Evolutionary conservation across 1,140 invertebrate species (phyloP).

Genomic region (Plutomurus gul): DNA sequence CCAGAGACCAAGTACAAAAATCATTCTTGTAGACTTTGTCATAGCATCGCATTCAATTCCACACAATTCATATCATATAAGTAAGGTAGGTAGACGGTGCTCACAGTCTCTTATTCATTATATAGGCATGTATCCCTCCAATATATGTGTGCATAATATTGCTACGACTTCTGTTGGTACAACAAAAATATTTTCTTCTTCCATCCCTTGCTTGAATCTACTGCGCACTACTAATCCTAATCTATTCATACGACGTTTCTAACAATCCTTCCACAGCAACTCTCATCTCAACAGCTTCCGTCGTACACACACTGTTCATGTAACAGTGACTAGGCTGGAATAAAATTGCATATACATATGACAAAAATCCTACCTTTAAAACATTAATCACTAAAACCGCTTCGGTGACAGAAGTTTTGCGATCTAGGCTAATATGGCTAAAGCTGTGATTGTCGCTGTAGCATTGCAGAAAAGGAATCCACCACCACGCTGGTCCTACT

Average conservation of each 20-base stretch:
- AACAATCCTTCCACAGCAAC: neutral
- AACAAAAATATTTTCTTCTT: constrained; percentile 15
- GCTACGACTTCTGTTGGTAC: too few relatives aligned
- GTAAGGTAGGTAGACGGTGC: too few relatives aligned
- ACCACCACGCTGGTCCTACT: neutral
- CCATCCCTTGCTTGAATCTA: neutral
- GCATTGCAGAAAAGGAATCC: neutral
- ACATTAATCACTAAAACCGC: too few relatives aligned
- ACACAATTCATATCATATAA: too few relatives aligned
- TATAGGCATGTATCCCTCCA: too few relatives aligned
- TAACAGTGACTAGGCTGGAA: too few relatives aligned
- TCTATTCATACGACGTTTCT: constrained; percentile 6
- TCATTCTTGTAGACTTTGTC: too few relatives aligned
- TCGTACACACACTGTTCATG: neutral
- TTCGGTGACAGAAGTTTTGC: neutral
- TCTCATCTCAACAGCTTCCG: neutral
- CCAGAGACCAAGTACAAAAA: too few relatives aligned
- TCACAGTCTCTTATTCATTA: too few relatives aligned
- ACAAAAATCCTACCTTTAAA: neutral
- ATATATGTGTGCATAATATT: too few relatives aligned
- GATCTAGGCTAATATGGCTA: neutral
- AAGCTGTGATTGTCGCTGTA: neutral
- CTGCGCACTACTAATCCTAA: constrained; percentile 28
- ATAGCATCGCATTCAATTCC: too few relatives aligned
- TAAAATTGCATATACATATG: neutral